Percentiles rank a stretch among this genome's conserved stretches.
These are phyloP conservation scores for Molorchus minor DNA, from an alignment of 2,888 invertebrate species.

Conservation along the genomic window DNA sequence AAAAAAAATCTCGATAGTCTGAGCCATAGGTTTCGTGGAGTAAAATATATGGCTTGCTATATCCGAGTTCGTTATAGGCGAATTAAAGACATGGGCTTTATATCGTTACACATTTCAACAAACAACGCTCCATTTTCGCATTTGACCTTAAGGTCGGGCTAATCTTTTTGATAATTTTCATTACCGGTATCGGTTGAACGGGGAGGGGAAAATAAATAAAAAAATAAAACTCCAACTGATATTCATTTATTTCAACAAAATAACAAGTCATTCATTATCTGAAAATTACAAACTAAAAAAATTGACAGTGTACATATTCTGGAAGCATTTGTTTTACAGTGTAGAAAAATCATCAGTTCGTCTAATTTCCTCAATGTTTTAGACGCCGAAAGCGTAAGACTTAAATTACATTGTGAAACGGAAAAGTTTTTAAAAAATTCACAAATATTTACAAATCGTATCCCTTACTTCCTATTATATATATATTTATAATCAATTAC, in stretches of 20 bases:
- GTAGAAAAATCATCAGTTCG: constrained; percentile 61
- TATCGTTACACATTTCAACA: no score
- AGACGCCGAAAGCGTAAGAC: constrained; percentile 56
- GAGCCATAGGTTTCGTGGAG: no score
- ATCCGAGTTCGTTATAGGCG: no score
- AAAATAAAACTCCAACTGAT: constrained; percentile 57
- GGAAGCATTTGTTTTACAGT: constrained; percentile 60
- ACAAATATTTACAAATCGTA: constrained; percentile 59
- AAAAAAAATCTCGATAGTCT: no score
- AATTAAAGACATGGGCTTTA: no score
- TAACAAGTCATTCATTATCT: constrained; percentile 61
- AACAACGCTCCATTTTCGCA: no score
- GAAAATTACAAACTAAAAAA: constrained; percentile 61
- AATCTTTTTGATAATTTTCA: no score
- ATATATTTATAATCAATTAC: constrained; percentile 51
- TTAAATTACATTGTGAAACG: constrained; percentile 57
- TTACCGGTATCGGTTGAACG: no score
- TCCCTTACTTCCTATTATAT: constrained; percentile 44
- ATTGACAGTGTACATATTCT: constrained; percentile 61
- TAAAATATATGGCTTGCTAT: no score
- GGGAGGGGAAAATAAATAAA: constrained; percentile 22
- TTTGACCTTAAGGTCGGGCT: no score
- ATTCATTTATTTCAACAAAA: constrained; percentile 63
- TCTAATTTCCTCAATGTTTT: constrained; percentile 52
- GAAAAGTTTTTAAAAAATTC: constrained; percentile 58